Percentiles rank a stretch among this genome's conserved stretches.
Conservation (phyloP, 1,140 invertebrate genomes). For the Aphidius gifuensis region DNA sequence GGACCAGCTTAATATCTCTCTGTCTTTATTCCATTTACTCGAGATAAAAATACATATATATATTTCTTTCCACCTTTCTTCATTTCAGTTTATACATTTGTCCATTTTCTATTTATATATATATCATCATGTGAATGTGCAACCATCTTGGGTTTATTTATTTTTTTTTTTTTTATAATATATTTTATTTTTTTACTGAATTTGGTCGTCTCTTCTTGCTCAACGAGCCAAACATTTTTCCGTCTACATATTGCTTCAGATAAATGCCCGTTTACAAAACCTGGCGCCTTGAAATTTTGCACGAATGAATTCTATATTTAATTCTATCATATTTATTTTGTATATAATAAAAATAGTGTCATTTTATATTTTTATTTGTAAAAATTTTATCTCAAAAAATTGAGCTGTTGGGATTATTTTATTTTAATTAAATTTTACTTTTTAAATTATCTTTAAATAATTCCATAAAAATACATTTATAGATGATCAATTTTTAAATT, state of each 20-base stretch:
- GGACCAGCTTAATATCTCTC: slow-evolving; percentile 29
- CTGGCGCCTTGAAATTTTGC: slow-evolving; percentile 2
- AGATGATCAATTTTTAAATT: too few relatives aligned
- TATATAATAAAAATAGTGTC: too few relatives aligned
- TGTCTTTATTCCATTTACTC: slow-evolving; percentile 1
- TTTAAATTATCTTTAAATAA: too few relatives aligned
- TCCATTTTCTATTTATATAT: slow-evolving; percentile 29
- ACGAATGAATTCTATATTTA: background rate
- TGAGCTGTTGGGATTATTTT: too few relatives aligned
- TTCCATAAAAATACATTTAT: too few relatives aligned
- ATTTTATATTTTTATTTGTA: too few relatives aligned
- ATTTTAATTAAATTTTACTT: too few relatives aligned
- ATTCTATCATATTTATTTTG: background rate
- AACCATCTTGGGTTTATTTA: too few relatives aligned
- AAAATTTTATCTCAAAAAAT: too few relatives aligned
- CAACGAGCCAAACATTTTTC: slow-evolving; percentile 20
- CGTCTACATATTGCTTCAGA: background rate
- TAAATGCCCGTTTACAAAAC: slow-evolving; percentile 10
- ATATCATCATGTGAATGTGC: background rate
- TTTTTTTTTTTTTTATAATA: background rate
- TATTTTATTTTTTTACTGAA: slow-evolving; percentile 7
- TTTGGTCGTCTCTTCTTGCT: slow-evolving; percentile 10
- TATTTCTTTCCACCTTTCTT: slow-evolving; percentile 24
- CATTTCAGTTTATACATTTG: slow-evolving; percentile 34
- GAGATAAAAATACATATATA: slow-evolving; percentile 7